Base-by-base conservation (phyloP, 2,113 vertebrate genomes). In the Microcebus ravelobensis region DNA sequence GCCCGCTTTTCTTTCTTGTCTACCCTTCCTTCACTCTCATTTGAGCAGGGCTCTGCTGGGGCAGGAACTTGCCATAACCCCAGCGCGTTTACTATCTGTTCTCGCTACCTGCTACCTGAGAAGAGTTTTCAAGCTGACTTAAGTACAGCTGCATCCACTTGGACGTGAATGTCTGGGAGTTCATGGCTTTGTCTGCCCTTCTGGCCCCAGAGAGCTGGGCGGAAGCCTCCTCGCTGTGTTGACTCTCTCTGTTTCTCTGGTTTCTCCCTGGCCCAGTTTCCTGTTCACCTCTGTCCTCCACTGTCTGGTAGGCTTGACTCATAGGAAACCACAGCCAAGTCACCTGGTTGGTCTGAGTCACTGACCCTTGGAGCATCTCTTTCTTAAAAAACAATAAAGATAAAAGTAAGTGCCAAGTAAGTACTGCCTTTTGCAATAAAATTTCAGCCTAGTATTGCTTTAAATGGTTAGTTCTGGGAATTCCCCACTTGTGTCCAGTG, bases 261-360 rank as follows among this genome's bases (percentile, higher is more conserved):
- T 25, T 70, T 77, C 61, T 39, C 79, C 76, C n/a, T 6, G 91
- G 50, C 59, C 29, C 23, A 34, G 21, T 52, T 94, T 97, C 97
- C 95, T 91, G 48, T 87, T 91, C 90, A 79, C 83, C 89, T 94
- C 95, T 96, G 91, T 73, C 87, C 89, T 67, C 57, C 2, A 76
- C 89, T 55, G 96, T 83, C 91, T 86, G 71, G 59, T 68, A 45
- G 80, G 77, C 31, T 94, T 95, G 96, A 97, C 92, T 98, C 96
- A 97, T 6, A 90, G 81, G 95, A 97, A 96, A 92, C 81, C 74
- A 74, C 45, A 94, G 90, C 95, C 94, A 94, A 81, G 87, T 87
- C 96, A 97, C 94, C 90, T 93, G 90, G 90, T 80, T 83, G 70
- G 71, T 70, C 96, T 95, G 94, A 96, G 83, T 94, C 97, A 96